Conservation (phyloP, 1,140 invertebrate genomes). For the Trichonephila clavata region DNA sequence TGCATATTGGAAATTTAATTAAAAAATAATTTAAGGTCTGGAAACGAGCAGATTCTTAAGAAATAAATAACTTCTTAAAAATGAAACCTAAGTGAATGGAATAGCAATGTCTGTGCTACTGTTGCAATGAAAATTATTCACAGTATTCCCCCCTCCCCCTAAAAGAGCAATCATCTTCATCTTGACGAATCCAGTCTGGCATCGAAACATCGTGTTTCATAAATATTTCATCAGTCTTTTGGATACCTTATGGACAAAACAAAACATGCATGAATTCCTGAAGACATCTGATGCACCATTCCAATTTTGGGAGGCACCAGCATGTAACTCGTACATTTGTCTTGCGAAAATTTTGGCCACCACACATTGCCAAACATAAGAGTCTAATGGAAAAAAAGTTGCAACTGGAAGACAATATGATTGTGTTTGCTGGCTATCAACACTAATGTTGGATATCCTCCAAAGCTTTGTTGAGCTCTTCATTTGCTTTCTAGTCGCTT, state of each 20-base stretch:
- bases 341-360: neutral
- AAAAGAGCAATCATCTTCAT: neutral
- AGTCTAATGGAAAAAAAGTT: neutral
- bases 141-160: neutral
- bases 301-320: no score
- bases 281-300: neutral
- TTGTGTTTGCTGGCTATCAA: neutral
- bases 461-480: neutral
- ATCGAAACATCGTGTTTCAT: neutral
- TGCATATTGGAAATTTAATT: neutral
- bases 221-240: neutral
- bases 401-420: conserved; percentile 43
- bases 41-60: neutral
- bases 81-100: neutral
- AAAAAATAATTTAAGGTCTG: neutral
- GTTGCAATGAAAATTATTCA: neutral
- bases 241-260: neutral
- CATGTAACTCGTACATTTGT: neutral
- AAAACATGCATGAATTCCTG: neutral
- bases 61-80: neutral
- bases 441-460: neutral
- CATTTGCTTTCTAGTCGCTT: neutral
- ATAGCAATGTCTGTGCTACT: neutral
- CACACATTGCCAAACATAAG: neutral
- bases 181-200: neutral